Base-by-base conservation (phyloP, 2,113 vertebrate species). In the Cynocephalus volans region DNA sequence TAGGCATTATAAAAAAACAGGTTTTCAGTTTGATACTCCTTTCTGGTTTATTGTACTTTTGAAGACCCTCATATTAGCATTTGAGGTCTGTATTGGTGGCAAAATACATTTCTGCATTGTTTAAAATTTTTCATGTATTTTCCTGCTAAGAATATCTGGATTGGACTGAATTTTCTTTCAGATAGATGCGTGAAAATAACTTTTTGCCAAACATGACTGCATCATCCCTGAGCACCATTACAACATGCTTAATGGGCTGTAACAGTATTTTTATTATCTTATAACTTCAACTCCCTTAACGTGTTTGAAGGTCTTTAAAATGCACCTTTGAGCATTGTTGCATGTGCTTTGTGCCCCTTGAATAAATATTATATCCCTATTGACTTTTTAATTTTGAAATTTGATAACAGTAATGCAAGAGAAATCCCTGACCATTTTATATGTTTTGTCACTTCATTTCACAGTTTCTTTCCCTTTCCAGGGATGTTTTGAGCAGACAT, bases 381-480 rank as follows among this genome's bases (percentile, higher is more conserved):
- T 97, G 97, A 90, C 92, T 97, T 97, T 97, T 98, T 97, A 97
- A 97, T 97, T 98, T 96, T 97, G 92, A 96, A 96, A 98, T 97
- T 97, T 95, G 97, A 88, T 96, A 97, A 88, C 80, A 95, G 87
- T 92, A 98, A 97, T 95, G 92, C 93, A 97, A 97, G 87, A 93
- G 92, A 95, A 98, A 89, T 95, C 92, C 75, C 97, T 96, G 90
- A 96, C 80, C 92, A 88, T 96, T 93, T 95, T 92, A 95, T 90
- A 65, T 3, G 6, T 95, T 93, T 97, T 96, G 87, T 92, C 56
- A 93, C 92, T 90, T 93, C 80, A 28, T 97, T 96, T 97, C 89
- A 96, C n/a, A 67, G 28, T 69, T 81, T 80, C 83, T 93, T 95
- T 90, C 17, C 45, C 75, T 90, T 97, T 81, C 75, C 45, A 81